Base-by-base conservation (phyloP, 2,797 vertebrate species). In the Carapus acus region DNA sequence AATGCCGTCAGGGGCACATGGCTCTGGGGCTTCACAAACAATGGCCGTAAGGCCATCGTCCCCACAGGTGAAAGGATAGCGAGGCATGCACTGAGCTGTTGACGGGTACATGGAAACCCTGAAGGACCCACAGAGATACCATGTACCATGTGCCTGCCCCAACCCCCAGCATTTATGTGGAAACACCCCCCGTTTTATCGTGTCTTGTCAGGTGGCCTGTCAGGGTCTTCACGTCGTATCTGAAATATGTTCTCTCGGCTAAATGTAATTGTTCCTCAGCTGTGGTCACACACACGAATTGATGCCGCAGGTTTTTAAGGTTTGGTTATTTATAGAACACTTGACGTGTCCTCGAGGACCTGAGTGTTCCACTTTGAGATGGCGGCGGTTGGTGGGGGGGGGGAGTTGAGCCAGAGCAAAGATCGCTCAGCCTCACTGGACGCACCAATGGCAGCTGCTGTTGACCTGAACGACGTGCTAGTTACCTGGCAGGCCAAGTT, bases 401-500 rank as follows among this genome's bases (percentile, higher is more conserved):
- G n/a, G n/a, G n/a, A n/a, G n/a, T n/a, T n/a, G n/a, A n/a, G n/a
- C n/a, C n/a, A n/a, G n/a, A n/a, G n/a, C n/a, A n/a, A n/a, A n/a
- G n/a, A n/a, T 33, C 57, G 13, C 50, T 54, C 31, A 36, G 40
- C 40, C 20, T 34, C 40, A 18, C 44, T 23, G 31, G 68, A 69
- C 56, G 45, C 56, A 45, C 29, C 17, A 47, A 49, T n/a, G 6
- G 6, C 27, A 13, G 53, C 50, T 8, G 13, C 49, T 42, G 72
- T 71, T 7, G 49, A 75, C 38, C n/a, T 21, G 48, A 55, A n/a
- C 43, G 43, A n/a, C 44, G 42, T 23, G 64, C 78, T 75, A 74
- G 77, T 77, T 78, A 74, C 69, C 66, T 71, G 70, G 47, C 58
- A 66, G 74, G 71, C 76, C 49, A 49, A 65, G 45, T 71, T 63